Percentiles rank a stretch among this genome's conserved stretches.
Conservation (phyloP, 2,888 invertebrate species). For the Pristionchus entomophagus region DNA sequence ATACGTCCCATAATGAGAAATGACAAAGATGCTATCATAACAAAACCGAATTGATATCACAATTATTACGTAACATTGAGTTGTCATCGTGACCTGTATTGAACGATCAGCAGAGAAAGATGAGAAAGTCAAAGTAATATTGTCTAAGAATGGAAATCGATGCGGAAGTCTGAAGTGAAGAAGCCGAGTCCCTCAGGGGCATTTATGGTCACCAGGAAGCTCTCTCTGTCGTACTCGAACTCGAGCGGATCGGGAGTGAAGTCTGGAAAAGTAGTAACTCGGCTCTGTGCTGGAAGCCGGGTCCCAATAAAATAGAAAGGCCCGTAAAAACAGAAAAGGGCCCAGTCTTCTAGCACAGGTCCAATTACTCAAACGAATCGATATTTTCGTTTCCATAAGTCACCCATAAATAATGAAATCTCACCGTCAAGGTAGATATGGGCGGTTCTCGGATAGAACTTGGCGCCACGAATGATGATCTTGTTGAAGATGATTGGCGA, state of each 20-base stretch:
- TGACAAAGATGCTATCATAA: no score
- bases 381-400: not conserved
- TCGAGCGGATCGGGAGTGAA: slow-evolving; percentile 66
- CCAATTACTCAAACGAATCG: no score
- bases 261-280: slow-evolving; percentile 53
- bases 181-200: slow-evolving; percentile 76
- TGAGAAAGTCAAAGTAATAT: not conserved
- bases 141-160: slow-evolving; percentile 64
- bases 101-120: not conserved
- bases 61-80: not conserved
- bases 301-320: no score
- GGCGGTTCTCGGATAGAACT: slow-evolving; percentile 76
- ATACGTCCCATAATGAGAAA: no score
- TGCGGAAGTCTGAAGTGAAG: slow-evolving; percentile 76
- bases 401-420: not conserved
- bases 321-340: no score
- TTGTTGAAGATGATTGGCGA: slow-evolving; percentile 78
- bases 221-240: slow-evolving; percentile 63
- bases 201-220: slow-evolving; percentile 76
- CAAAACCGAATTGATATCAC: not conserved
- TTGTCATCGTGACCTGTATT: not conserved
- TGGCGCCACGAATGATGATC: slow-evolving; percentile 77
- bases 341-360: no score
- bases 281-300: no score
- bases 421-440: slow-evolving; percentile 74